Evolutionary conservation across 1,140 invertebrate species (phyloP).

Genomic region (Drosophila ambigua): DNA sequence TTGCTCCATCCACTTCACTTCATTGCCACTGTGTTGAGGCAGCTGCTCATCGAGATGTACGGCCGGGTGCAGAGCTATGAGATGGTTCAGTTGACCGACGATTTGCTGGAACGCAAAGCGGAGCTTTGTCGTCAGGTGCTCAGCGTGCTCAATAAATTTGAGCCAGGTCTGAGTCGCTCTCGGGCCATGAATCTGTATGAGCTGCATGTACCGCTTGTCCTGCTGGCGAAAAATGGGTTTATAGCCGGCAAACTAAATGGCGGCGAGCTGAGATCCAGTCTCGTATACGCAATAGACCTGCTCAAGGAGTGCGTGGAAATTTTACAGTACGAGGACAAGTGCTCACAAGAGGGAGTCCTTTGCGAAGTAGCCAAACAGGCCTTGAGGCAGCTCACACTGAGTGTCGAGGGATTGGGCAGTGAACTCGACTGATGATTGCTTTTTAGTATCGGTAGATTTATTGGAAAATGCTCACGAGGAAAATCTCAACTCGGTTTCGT

Average conservation of each 20-base stretch:
- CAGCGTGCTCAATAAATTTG: conserved; percentile 88
- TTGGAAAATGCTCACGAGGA: conserved; percentile 37
- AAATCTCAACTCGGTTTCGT: conserved; percentile 18
- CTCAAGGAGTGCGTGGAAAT: conserved; percentile 87
- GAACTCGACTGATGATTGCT: conserved; percentile 52
- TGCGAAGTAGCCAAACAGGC: conserved; percentile 87
- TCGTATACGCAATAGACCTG: conserved; percentile 87
- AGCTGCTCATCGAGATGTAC: conserved; percentile 90
- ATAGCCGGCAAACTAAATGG: conserved; percentile 86
- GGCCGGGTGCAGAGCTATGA: conserved; percentile 89
- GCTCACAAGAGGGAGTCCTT: conserved; percentile 89
- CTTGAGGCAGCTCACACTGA: conserved; percentile 86
- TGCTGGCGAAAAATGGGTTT: conserved; percentile 88
- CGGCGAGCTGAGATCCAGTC: conserved; percentile 86
- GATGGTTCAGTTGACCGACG: conserved; percentile 88
- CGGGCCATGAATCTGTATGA: conserved; percentile 92
- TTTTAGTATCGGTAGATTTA: conserved; percentile 48
- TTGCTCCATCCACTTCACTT: conserved; percentile 90
- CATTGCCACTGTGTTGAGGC: conserved; percentile 87
- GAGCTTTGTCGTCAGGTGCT: conserved; percentile 89
- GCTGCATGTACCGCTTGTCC: conserved; percentile 89
- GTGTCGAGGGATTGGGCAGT: conserved; percentile 85
- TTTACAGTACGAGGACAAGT: conserved; percentile 87
- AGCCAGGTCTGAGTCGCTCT: conserved; percentile 90
- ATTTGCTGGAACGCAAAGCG: conserved; percentile 90